Conservation (phyloP, 1,140 invertebrate species). For the Colletes latitarsis region DNA sequence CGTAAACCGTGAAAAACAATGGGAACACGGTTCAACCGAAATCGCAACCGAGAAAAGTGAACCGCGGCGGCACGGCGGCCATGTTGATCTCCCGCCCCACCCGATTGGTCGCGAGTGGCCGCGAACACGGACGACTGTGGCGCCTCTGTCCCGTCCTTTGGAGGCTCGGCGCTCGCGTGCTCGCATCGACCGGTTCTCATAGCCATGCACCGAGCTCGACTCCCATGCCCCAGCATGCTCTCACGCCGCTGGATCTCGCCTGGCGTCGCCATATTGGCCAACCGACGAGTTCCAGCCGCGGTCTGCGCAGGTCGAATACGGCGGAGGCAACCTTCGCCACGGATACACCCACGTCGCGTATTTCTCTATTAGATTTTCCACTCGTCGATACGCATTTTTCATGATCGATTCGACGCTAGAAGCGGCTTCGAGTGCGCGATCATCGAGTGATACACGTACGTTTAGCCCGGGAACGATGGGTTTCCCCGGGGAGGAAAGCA, state of each 20-base stretch:
- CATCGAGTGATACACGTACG: constrained; percentile 27
- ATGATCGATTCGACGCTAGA: constrained; percentile 31
- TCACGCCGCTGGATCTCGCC: constrained; percentile 3
- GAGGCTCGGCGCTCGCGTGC: constrained; percentile 57
- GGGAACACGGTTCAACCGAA: constrained; percentile 29
- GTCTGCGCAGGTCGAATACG: constrained; percentile 55
- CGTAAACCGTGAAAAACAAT: constrained; percentile 34
- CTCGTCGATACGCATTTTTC: constrained; percentile 7
- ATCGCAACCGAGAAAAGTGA: constrained; percentile 53
- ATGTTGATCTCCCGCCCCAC: constrained; percentile 68
- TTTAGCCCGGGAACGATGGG: neutral
- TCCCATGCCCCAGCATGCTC: constrained; percentile 34
- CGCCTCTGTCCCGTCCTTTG: constrained; percentile 17
- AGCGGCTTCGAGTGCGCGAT: constrained; percentile 26
- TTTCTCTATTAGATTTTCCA: constrained; percentile 25
- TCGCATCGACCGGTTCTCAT: constrained; percentile 62
- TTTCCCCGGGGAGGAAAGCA: neutral
- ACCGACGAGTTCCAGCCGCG: neutral
- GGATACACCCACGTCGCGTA: constrained; percentile 46
- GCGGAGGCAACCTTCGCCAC: constrained; percentile 31
- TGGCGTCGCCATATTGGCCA: constrained; percentile 59
- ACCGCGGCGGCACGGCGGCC: constrained; percentile 67
- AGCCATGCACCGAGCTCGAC: constrained; percentile 25
- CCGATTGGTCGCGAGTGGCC: constrained; percentile 47
- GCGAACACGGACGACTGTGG: constrained; percentile 48